Base-by-base conservation (phyloP, 2,113 vertebrate genomes). In the Phocoena phocoena region DNA sequence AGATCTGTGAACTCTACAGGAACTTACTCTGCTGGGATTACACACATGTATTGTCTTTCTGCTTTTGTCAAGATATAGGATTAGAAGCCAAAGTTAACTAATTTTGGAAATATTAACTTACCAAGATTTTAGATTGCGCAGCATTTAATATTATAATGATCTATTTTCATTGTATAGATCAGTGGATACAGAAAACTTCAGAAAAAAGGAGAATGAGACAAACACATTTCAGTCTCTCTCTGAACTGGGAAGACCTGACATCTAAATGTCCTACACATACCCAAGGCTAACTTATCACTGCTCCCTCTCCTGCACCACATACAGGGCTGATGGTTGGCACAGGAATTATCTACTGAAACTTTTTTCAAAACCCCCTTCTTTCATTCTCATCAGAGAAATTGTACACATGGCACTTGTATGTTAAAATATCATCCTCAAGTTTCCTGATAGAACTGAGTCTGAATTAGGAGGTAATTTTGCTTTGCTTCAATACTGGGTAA, bases 51-150 rank as follows among this genome's bases (percentile, higher is more conserved):
- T 20, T 84, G 14, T 67, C 86, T 77, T 77, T 53, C 73, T 74
- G 4, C 11, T 55, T 83, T 88, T 60, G 2, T 55, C 17, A 10
- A 77, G 26, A 71, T 65, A 71, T 2, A 50, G 18, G 41, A 55
- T 76, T 77, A 87, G 50, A 88, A 73, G 60, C 36, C 33, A 88
- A 77, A 6, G 77, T 83, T 83, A 88, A 4, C 38, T 25, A 77
- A 92, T 96, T 94, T 95, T 83, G 23, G 36, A 83, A 93, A 93
- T 70, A 77, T 53, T 90, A 93, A 71, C 25, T 86, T 96, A 47
- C 15, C 9, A 76, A 68, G 18, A 47, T 76, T 77, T 85, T 85
- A 68, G 44, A 84, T 60, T 50, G 60, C 18, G 63, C 79, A 83
- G 13, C 5, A 44, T 65, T 65, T 92, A 88, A 73, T 33, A 83